Evolutionary conservation across 2,888 invertebrate species (phyloP), one percentile per base, ranked within the genome.

Genomic region (Strigamia maritima): DNA sequence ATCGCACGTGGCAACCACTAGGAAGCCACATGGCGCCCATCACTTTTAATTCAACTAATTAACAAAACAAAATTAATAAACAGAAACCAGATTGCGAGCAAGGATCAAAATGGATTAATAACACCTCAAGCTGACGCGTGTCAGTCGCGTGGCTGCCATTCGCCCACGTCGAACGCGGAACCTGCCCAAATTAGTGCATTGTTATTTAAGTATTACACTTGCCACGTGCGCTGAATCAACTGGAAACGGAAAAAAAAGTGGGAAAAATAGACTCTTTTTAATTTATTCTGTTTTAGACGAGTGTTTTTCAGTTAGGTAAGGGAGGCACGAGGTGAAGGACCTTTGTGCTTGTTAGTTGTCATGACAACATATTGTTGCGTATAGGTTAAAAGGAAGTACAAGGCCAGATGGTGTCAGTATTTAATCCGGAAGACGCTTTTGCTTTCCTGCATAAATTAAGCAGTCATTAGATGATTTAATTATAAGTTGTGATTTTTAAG

Each of bases 1-100:
- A 70, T 70, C 70, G 70, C 70, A 70, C 70, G 70, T 70, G 70
- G 70, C 70, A 70, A 70, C 70, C 70, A 70, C 70, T 70, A 70
- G 70, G 70, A 6, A 14, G 70, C 70, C 70, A 70, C 70, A 70
- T 70, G 70, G 70, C 70, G 24, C 28, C 60, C 19, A 60, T 28
- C 70, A 10, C 14, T 26, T 70, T 16, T 70, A 28, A 54, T 28
- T 28, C 26, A 26, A 28, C 70, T 26, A 70, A 70, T 70, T 70
- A 70, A 70, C 70, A 70, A 70, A 70, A 70, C 70, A 12, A 14
- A 70, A 70, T 70, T 70, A 70, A 70, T 70, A 70, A 70, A 28
- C 70, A 70, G 70, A 26, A 70, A 70, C 70, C 70, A 70, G 70
- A 70, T 70, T 70, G 70, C 70, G 28, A 70, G 70, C 70, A 70